A percentile compares a stretch with the other conserved stretches of the same genome.
Evolutionary conservation across 2,113 vertebrate genomes (phyloP).

Genomic region (Noturus placidus): DNA sequence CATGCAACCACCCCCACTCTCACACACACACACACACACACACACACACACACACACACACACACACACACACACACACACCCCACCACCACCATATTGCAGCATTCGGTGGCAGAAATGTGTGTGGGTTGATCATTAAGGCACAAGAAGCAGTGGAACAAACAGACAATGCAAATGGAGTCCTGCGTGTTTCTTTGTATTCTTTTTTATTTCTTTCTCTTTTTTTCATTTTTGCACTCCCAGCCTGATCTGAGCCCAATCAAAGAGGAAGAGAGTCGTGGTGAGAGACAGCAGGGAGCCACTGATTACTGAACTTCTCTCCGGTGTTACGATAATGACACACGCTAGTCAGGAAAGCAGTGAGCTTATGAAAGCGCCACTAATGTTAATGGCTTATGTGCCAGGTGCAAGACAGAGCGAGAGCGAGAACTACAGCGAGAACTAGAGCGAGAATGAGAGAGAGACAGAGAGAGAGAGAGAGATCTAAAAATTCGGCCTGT

Average conservation of each 20-base stretch:
- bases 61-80: rapidly evolving
- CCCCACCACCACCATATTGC: neutral
- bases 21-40: rapidly evolving
- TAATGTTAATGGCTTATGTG: conserved; percentile 52
- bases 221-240: neutral
- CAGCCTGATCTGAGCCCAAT: conserved; percentile 16
- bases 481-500: conserved; percentile 36
- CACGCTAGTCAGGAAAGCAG: conserved; percentile 40
- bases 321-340: conserved; percentile 57
- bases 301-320: conserved; percentile 46
- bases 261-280: conserved; percentile 11
- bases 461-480: conserved; percentile 51
- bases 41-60: rapidly evolving
- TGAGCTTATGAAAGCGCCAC: conserved; percentile 30
- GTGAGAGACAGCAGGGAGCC: conserved; percentile 42
- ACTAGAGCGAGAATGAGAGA: conserved; percentile 11
- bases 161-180: conserved; percentile 9
- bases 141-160: neutral
- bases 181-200: conserved; percentile 2
- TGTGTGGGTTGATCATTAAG: neutral
- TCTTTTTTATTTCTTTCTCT: neutral
- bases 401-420: conserved; percentile 47
- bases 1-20: too few relatives aligned
- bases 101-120: neutral
- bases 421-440: conserved; percentile 39